Evolutionary conservation across 2,888 invertebrate species (phyloP).

Genomic region (Unio delphinus): DNA sequence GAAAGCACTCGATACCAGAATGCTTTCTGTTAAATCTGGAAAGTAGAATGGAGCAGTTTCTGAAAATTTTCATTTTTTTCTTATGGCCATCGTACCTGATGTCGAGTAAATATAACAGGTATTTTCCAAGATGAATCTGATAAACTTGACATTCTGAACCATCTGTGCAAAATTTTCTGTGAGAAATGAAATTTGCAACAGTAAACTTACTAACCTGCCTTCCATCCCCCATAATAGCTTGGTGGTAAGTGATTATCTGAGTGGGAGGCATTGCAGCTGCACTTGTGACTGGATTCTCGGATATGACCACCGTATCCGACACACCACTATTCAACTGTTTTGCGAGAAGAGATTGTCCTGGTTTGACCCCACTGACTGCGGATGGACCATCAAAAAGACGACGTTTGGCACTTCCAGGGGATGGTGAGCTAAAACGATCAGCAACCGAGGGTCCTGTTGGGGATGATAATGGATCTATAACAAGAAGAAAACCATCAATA

Average conservation of each 20-base stretch:
- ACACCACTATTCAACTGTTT: constrained; percentile 11
- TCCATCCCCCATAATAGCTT: constrained; percentile 61
- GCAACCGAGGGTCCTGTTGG: constrained; percentile 62
- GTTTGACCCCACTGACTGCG: background rate
- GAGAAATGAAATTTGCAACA: background rate
- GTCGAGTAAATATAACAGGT: too few relatives aligned
- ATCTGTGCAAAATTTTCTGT: background rate
- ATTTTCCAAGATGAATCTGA: too few relatives aligned
- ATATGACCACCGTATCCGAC: constrained; percentile 11
- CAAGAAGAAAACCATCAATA: background rate
- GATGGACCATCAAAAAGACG: constrained; percentile 61
- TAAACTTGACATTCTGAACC: too few relatives aligned
- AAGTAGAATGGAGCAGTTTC: too few relatives aligned
- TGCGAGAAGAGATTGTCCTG: constrained; percentile 4
- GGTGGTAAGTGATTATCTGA: constrained; percentile 62
- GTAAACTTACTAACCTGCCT: constrained; percentile 50
- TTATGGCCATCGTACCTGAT: too few relatives aligned
- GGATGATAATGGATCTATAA: constrained; percentile 54
- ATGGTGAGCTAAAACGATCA: constrained; percentile 67
- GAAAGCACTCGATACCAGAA: too few relatives aligned
- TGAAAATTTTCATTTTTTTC: too few relatives aligned
- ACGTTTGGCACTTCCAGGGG: constrained; percentile 69
- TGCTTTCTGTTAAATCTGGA: too few relatives aligned
- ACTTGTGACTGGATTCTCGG: constrained; percentile 7
- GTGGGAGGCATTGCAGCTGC: constrained; percentile 18